These are phyloP conservation scores for Platorchestia sp. DNA, from an alignment of 1,140 invertebrate genomes.

Conservation along the genomic window DNA sequence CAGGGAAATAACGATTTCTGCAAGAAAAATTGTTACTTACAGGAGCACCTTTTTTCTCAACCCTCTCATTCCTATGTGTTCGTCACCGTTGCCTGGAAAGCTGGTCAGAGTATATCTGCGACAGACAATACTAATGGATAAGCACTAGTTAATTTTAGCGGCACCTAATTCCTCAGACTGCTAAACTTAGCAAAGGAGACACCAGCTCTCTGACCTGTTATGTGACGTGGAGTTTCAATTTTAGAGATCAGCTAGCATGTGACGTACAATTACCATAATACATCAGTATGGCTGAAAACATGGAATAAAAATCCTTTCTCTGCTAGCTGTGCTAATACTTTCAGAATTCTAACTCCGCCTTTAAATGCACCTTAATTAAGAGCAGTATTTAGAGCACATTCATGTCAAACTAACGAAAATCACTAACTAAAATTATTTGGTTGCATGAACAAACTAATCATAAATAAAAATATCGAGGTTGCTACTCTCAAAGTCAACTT, in stretches of 20 bases:
- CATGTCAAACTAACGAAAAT: no score
- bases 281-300: not conserved
- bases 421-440: no score
- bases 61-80: not conserved
- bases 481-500: no score
- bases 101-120: not conserved
- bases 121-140: not conserved
- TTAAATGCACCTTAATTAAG: no score
- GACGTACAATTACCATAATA: not conserved
- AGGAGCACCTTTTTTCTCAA: no score
- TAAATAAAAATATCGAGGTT: no score
- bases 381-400: no score
- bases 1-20: not conserved
- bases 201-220: not conserved
- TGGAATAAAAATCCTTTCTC: not conserved
- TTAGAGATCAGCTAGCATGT: not conserved
- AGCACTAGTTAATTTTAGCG: not conserved
- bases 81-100: not conserved
- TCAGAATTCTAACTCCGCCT: no score
- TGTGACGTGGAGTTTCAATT: not conserved
- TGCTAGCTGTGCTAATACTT: not conserved
- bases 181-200: not conserved
- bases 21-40: no score
- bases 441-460: no score
- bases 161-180: not conserved